phyloP scores from a whole-genome alignment of 2,888 invertebrate genomes.

The Machimus rusticus region DNA sequence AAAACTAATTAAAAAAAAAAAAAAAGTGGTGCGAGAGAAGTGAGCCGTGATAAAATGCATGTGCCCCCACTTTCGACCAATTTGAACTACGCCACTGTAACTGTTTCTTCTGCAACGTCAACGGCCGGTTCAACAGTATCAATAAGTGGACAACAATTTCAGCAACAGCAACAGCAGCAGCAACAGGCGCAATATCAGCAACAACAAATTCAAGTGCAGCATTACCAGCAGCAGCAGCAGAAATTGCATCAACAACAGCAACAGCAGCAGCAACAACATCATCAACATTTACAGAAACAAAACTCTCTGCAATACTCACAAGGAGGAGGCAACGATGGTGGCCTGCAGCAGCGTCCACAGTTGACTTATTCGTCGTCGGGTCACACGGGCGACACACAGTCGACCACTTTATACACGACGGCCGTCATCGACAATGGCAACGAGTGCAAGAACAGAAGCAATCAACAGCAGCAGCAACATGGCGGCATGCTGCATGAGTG shows the following conservation, averaged over 20 bases:
- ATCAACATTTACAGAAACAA: conserved; percentile 34
- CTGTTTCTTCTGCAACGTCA: conserved; percentile 47
- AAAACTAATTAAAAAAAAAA: neutral
- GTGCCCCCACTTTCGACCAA: conserved; percentile 50
- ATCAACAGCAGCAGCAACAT: conserved; percentile 41
- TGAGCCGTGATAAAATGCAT: conserved; percentile 47
- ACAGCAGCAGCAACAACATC: conserved; percentile 40
- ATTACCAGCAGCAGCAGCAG: conserved; percentile 45
- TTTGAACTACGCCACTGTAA: conserved; percentile 50
- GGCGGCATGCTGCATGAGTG: conserved; percentile 49
- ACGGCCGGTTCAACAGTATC: conserved; percentile 13
- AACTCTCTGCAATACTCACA: conserved; percentile 17
- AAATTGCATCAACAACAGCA: conserved; percentile 41
- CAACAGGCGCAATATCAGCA: conserved; percentile 46
- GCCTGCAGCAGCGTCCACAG: conserved; percentile 50
- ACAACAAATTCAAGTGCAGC: conserved; percentile 52
- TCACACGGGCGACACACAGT: conserved; percentile 28
- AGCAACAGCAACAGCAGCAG: conserved; percentile 43
- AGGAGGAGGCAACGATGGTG: neutral
- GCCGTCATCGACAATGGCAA: conserved; percentile 4
- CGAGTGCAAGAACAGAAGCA: neutral
- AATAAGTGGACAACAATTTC: conserved; percentile 34
- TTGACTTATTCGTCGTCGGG: conserved; percentile 24
- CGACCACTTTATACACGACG: conserved; percentile 16
- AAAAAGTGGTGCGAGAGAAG: conserved; percentile 12